These are phyloP conservation scores for Aspidapion aeneum DNA, from an alignment of 2,888 invertebrate species.

Conservation along the genomic window DNA sequence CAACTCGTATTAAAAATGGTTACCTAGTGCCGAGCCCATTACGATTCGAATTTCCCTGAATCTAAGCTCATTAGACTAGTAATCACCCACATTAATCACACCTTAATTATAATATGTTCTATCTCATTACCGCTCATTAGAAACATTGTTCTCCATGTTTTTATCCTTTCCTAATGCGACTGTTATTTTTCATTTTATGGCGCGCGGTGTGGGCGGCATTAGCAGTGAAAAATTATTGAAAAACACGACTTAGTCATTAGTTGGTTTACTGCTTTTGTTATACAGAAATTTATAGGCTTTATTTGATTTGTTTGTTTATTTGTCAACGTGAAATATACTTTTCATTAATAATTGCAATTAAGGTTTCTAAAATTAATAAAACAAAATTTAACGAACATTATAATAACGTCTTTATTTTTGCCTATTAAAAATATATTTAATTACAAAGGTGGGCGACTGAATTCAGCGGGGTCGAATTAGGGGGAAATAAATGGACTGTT, in stretches of 20 bases:
- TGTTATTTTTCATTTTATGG: slow-evolving; percentile 1
- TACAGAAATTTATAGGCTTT: not conserved
- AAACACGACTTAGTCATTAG: not conserved
- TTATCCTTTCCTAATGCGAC: slow-evolving; percentile 1
- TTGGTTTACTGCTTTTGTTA: not conserved
- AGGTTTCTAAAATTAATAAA: too few relatives aligned
- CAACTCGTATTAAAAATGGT: not conserved
- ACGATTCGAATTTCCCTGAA: slow-evolving; percentile 20
- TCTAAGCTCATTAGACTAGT: slow-evolving; percentile 16
- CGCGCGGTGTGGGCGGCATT: not conserved
- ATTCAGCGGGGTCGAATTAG: too few relatives aligned
- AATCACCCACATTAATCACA: slow-evolving; percentile 28
- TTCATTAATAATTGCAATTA: too few relatives aligned
- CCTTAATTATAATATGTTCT: slow-evolving; percentile 27
- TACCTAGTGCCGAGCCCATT: not conserved
- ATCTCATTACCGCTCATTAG: slow-evolving; percentile 25
- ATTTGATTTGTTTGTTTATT: not conserved
- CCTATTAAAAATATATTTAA: too few relatives aligned
- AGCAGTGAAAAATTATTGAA: not conserved
- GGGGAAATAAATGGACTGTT: too few relatives aligned
- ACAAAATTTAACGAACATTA: too few relatives aligned
- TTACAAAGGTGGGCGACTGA: too few relatives aligned
- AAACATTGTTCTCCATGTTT: slow-evolving; percentile 15
- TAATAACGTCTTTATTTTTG: too few relatives aligned
- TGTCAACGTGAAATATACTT: not conserved